A percentile compares a stretch with the other conserved stretches of the same genome.
Conservation (phyloP, 2,113 vertebrate genomes). For the Hystrix brachyura region DNA sequence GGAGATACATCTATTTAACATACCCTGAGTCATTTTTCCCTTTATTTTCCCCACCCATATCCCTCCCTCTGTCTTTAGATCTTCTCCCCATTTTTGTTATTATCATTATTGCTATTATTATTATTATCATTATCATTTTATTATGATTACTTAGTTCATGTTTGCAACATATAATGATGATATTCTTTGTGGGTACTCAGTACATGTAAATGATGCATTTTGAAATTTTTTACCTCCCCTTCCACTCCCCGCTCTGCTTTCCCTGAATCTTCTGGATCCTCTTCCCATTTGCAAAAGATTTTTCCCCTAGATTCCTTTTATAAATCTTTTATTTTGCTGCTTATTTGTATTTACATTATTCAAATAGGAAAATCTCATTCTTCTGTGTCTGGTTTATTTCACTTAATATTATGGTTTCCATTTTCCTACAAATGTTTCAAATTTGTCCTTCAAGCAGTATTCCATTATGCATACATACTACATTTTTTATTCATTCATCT, state of each 20-base stretch:
- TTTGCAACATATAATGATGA: neutral
- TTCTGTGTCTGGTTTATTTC: neutral
- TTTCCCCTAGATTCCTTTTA: neutral
- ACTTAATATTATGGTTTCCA: neutral
- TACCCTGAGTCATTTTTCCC: neutral
- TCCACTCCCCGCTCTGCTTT: fast-evolving
- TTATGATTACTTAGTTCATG: neutral
- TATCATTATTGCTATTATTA: neutral
- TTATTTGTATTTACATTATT: neutral
- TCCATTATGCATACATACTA: neutral
- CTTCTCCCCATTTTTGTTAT: neutral
- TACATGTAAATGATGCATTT: neutral
- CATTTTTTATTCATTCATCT: neutral
- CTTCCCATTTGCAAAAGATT: neutral
- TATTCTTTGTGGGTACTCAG: neutral
- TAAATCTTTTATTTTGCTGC: neutral
- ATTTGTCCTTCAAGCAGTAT: neutral
- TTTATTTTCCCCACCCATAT: neutral
- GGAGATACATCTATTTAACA: neutral
- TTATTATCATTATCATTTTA: neutral
- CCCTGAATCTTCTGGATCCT: neutral
- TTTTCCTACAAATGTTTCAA: neutral
- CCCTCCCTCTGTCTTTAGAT: neutral
- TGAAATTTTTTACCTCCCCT: neutral
- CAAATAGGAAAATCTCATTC: neutral